Percentiles rank a stretch among this genome's conserved stretches.
phyloP scores from a whole-genome alignment of 2,888 invertebrate species.

The Parapristionchus giblindavisi region DNA sequence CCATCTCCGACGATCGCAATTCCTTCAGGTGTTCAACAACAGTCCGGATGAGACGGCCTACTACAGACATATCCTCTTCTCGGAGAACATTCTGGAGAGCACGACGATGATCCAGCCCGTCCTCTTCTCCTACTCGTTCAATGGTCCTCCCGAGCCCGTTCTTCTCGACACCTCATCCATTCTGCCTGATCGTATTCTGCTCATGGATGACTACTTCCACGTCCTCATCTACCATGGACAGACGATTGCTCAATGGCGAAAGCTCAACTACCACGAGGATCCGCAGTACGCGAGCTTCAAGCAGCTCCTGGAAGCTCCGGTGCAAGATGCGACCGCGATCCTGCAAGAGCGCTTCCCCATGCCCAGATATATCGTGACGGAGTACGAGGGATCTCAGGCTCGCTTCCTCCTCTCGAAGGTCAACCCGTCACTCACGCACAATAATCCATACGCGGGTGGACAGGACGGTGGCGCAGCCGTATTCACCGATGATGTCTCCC shows the following conservation, averaged over 20 bases:
- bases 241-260: slow-evolving; percentile 97
- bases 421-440: slow-evolving; percentile 99
- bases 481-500: slow-evolving; percentile 95
- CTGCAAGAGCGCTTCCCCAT: slow-evolving; percentile 95
- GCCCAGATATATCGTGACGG: slow-evolving; percentile 97
- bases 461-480: slow-evolving; percentile 97
- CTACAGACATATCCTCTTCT: slow-evolving; percentile 95
- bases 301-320: slow-evolving; percentile 91
- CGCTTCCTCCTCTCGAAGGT: slow-evolving; percentile 97
- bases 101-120: slow-evolving; percentile 99
- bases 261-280: slow-evolving; percentile 92
- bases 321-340: slow-evolving; percentile 73
- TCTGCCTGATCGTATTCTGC: slow-evolving; percentile 92
- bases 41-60: slow-evolving; percentile 99
- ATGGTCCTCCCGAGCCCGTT: slow-evolving; percentile 79
- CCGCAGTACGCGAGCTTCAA: slow-evolving; percentile 97
- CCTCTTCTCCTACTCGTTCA: slow-evolving; percentile 96
- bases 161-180: slow-evolving; percentile 96
- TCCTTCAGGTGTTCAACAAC: slow-evolving; percentile 95
- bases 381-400: slow-evolving; percentile 96
- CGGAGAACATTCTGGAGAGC: slow-evolving; percentile 95
- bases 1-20: slow-evolving; percentile 95
- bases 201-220: slow-evolving; percentile 99
- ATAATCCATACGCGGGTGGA: slow-evolving; percentile 78
- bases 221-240: slow-evolving; percentile 99